Evolutionary conservation across 2,797 vertebrate species (phyloP), one percentile per base, ranked within the genome.

Genomic region (Acropternis orthonyx): DNA sequence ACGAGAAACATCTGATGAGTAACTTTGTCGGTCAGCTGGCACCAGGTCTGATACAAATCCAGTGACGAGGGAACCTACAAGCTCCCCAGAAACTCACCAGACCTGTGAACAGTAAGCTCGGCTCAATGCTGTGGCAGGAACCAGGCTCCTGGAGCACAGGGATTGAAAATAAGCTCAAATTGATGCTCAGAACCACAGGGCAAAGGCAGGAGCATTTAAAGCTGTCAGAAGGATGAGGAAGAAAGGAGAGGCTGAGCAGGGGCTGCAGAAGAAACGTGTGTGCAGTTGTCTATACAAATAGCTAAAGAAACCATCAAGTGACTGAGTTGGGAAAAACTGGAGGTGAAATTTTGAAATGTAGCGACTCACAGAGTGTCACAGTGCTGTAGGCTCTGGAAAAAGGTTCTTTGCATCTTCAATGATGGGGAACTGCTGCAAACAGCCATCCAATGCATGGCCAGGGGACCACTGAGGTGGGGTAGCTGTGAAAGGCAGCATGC

Each of bases 361-460:
- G 6, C 34, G 72, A 39, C 16, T 23, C 43, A 2, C 16, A 20
- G 51, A 49, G 5, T 10, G 3, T 2, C 34, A 19, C 1, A 7
- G 51, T 37, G 18, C 30, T 30, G 39, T 16, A 46, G 18, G 58
- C 27, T 48, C 9, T 46, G 32, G 13, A 19, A 10, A 27, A 56
- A 14, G 1, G 6, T 7, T 17, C 16, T 7, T 9, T n/a, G 32
- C 46, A 7, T 4, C 59, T 51, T 18, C 1, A 4, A 34, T 3
- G 65, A 17, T 2, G 0, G 2, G 11, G 26, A n/a, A 1, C 36
- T n/a, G 61, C 46, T 52, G 55, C 51, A 17, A 24, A 4, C 12
- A 26, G 41, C 5, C 7, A 1, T 0, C 3, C 24, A 12, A 1
- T 2, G 30, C 2, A 1, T 14, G 14, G 11, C 9, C n/a, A 5